Conservation (phyloP, 2,113 vertebrate species). For the Syngnathoides biaculeatus region DNA sequence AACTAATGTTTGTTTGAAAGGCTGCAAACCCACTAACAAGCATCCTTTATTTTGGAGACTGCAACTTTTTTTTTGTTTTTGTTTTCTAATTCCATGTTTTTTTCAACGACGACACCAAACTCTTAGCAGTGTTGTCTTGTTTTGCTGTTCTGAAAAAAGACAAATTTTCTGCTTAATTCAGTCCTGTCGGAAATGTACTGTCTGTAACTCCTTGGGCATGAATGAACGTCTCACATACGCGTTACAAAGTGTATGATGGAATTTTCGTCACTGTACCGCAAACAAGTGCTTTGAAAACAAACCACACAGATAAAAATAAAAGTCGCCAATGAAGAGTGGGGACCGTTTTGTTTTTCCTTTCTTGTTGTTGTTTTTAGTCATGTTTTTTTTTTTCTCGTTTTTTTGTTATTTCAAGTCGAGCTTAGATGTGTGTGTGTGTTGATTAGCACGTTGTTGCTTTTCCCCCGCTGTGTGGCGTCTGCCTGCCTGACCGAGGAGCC, state of each 20-base stretch:
- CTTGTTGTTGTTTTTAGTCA: background rate
- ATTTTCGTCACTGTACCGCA: conserved; percentile 69
- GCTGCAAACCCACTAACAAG: conserved; percentile 14
- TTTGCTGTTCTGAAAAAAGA: conserved; percentile 60
- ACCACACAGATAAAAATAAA: conserved; percentile 75
- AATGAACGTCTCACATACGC: conserved; percentile 74
- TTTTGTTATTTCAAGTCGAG: conserved; percentile 20
- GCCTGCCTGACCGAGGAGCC: conserved; percentile 50
- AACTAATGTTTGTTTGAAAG: conserved; percentile 33
- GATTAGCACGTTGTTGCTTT: conserved; percentile 64
- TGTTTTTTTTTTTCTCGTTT: conserved; percentile 10
- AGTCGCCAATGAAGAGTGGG: conserved; percentile 54
- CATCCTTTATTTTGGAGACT: background rate
- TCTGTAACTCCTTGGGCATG: conserved; percentile 67
- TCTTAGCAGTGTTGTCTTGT: conserved; percentile 65
- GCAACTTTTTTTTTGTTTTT: conserved; percentile 9
- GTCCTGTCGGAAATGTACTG: conserved; percentile 58
- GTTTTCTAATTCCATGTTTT: conserved; percentile 52
- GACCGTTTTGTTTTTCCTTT: conserved; percentile 19
- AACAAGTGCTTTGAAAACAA: conserved; percentile 75
- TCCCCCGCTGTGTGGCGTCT: conserved; percentile 63
- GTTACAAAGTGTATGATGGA: conserved; percentile 67
- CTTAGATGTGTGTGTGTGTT: conserved; percentile 19
- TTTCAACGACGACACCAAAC: conserved; percentile 64
- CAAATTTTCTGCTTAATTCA: conserved; percentile 71